Evolutionary conservation across 2,113 vertebrate genomes (phyloP).

Genomic region (Vicugna pacos): DNA sequence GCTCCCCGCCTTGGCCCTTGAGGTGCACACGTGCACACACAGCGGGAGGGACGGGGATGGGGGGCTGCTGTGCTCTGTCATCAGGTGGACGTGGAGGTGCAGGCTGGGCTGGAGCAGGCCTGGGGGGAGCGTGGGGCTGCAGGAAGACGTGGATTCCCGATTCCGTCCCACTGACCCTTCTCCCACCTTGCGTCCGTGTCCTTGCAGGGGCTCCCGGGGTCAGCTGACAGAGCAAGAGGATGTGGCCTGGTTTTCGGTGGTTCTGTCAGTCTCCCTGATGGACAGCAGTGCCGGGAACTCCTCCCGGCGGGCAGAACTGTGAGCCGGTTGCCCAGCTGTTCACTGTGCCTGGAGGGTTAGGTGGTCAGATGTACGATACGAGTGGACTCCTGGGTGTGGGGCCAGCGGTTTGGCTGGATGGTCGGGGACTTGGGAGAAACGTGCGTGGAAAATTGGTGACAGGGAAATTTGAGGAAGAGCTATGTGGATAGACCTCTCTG

Average conservation of each 20-base stretch:
- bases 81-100: too few relatives aligned
- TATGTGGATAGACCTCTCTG: neutral
- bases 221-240: too few relatives aligned
- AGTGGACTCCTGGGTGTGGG: neutral
- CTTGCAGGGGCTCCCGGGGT: too few relatives aligned
- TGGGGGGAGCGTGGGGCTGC: too few relatives aligned
- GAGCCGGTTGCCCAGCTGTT: neutral
- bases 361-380: neutral
- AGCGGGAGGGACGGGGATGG: neutral
- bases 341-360: neutral
- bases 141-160: too few relatives aligned
- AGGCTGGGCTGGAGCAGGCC: too few relatives aligned
- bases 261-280: neutral
- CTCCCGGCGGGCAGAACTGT: neutral
- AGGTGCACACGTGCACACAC: too few relatives aligned
- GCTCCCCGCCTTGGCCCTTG: neutral
- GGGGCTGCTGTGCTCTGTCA: neutral
- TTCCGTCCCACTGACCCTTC: too few relatives aligned
- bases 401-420: neutral
- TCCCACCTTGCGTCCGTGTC: too few relatives aligned
- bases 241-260: too few relatives aligned
- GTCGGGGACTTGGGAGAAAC: neutral
- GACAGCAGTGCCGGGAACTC: neutral
- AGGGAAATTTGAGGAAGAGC: neutral
- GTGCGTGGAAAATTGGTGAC: neutral